phyloP scores from a whole-genome alignment of 2,888 invertebrate species.

The Dicyrtomina minuta region DNA sequence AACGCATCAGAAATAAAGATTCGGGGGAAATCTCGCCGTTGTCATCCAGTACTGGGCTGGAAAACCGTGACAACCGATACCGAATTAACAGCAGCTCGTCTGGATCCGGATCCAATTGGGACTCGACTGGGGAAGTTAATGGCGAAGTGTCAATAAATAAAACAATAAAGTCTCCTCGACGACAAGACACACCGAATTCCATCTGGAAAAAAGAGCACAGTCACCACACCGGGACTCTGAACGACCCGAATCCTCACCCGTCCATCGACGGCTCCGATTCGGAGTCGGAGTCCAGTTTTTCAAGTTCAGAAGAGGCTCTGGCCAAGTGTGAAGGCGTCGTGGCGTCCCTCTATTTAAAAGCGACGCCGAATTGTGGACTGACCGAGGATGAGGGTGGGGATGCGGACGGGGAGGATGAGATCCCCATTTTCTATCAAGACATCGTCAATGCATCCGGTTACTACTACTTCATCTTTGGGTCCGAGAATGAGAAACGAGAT shows the following conservation, averaged over 20 bases:
- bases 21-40: too few species aligned
- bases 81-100: too few species aligned
- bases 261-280: slow-evolving; percentile 72
- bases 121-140: background rate
- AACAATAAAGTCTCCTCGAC: too few species aligned
- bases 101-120: slow-evolving; percentile 30
- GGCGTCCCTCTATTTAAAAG: slow-evolving; percentile 57
- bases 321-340: slow-evolving; percentile 73
- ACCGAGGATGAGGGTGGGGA: slow-evolving; percentile 24
- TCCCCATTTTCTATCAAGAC: slow-evolving; percentile 40
- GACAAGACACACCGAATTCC: slow-evolving; percentile 31
- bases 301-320: slow-evolving; percentile 75
- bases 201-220: slow-evolving; percentile 62
- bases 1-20: too few species aligned
- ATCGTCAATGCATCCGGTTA: slow-evolving; percentile 75
- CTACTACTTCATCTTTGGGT: slow-evolving; percentile 80
- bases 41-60: too few species aligned
- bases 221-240: slow-evolving; percentile 65
- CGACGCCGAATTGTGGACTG: slow-evolving; percentile 17
- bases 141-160: slow-evolving; percentile 17
- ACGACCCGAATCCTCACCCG: slow-evolving; percentile 61
- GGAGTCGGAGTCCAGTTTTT: slow-evolving; percentile 79
- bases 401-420: slow-evolving; percentile 23
- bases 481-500: slow-evolving; percentile 67
- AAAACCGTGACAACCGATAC: too few species aligned